Percentiles rank a stretch among this genome's conserved stretches.
phyloP scores from a whole-genome alignment of 2,888 invertebrate genomes.

The Fragum sueziense region DNA sequence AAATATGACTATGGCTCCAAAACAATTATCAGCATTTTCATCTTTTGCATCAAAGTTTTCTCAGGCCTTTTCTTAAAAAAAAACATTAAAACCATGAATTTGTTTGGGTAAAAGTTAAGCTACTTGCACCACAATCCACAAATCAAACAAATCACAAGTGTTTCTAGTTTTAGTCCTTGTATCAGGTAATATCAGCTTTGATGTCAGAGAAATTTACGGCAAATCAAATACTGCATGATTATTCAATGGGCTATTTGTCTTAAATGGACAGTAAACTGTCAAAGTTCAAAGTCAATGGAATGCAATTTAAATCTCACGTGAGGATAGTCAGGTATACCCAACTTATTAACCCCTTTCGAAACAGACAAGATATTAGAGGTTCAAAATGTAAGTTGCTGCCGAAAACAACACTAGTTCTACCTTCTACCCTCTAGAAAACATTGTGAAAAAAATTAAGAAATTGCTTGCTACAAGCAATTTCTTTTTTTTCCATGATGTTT shows the following conservation, averaged over 20 bases:
- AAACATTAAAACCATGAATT: no score
- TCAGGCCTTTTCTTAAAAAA: no score
- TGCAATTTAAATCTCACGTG: background rate
- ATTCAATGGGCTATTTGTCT: background rate
- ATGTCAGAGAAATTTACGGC: background rate
- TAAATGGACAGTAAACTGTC: background rate
- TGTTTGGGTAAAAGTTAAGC: no score
- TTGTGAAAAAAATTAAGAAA: background rate
- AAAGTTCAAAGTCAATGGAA: background rate
- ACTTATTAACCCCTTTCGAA: no score
- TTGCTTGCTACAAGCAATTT: conserved; percentile 1
- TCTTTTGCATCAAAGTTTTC: no score
- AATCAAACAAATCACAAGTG: background rate
- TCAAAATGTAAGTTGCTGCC: no score
- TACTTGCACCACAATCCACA: no score
- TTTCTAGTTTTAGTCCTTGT: conserved; percentile 1
- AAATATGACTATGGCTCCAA: no score
- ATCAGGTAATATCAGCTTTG: conserved; percentile 5
- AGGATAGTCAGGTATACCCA: background rate
- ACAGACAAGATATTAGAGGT: no score
- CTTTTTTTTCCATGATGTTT: background rate
- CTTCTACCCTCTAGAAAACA: no score
- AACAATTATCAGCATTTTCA: no score
- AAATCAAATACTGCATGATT: background rate
- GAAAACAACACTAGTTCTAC: no score